These are phyloP conservation scores for Diplodus puntazzo DNA, from an alignment of 2,797 vertebrate species.

Conservation along the genomic window DNA sequence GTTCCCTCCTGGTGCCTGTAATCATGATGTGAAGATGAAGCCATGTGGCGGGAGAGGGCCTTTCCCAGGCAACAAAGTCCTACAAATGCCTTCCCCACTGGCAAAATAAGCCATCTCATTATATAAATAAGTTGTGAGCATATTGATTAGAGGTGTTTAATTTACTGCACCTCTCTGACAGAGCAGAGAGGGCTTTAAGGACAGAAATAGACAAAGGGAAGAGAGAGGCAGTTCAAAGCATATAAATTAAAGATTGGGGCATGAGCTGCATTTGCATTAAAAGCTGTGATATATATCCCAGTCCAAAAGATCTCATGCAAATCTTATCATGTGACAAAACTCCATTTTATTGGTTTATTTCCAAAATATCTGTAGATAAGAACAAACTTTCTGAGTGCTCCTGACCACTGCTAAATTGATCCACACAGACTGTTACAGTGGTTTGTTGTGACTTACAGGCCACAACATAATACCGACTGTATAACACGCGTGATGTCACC, in stretches of 20 bases:
- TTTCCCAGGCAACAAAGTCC: conserved; percentile 61
- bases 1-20: conserved; percentile 17
- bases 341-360: not conserved
- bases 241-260: not conserved
- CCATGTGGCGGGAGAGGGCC: not conserved
- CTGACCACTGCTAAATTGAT: not conserved
- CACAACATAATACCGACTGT: not conserved
- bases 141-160: conserved; percentile 83
- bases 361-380: not conserved
- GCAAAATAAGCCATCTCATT: conserved; percentile 77
- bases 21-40: conserved; percentile 35
- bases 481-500: not conserved
- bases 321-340: not conserved
- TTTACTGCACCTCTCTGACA: conserved; percentile 71
- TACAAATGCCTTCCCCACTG: conserved; percentile 79
- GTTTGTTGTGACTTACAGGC: not conserved
- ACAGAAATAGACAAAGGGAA: conserved; percentile 2
- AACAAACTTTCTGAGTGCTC: not conserved
- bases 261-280: not conserved
- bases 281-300: not conserved
- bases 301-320: too few relatives aligned
- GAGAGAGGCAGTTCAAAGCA: conserved; percentile 29
- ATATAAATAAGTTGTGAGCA: conserved; percentile 80
- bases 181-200: conserved; percentile 55
- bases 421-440: not conserved